phyloP scores from a whole-genome alignment of 2,888 invertebrate species.

The Agrenia bidenticulata region DNA sequence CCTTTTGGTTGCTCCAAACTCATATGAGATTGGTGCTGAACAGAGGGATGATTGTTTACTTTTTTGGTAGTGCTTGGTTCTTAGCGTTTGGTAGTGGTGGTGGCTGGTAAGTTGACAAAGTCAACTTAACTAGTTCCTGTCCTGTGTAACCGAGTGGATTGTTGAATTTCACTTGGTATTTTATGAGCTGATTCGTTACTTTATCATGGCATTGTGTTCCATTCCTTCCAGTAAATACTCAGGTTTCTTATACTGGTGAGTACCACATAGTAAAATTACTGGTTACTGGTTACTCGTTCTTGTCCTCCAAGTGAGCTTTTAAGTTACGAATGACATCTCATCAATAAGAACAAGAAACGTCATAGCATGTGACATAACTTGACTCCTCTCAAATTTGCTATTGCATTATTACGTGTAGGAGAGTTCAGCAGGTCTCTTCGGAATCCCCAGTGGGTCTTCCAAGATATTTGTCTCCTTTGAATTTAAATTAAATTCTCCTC shows the following conservation, averaged over 20 bases:
- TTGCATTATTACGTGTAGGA: too few species aligned
- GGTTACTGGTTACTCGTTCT: too few species aligned
- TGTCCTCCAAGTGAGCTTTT: too few species aligned
- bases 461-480: slow-evolving; percentile 9
- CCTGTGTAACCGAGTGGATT: neutral
- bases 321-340: too few species aligned
- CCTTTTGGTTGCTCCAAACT: neutral
- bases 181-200: neutral
- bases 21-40: neutral
- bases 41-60: too few species aligned
- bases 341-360: too few species aligned
- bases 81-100: too few species aligned
- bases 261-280: too few species aligned
- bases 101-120: neutral
- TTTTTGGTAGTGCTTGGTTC: too few species aligned
- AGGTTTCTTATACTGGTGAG: too few species aligned
- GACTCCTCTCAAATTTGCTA: too few species aligned
- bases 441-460: slow-evolving; percentile 7
- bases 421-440: neutral
- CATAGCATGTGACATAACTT: too few species aligned
- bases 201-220: neutral
- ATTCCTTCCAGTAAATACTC: neutral
- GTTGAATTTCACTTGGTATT: neutral
- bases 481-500: slow-evolving; percentile 17
- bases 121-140: slow-evolving; percentile 3